Evolutionary conservation across 1,140 invertebrate genomes (phyloP), one percentile per base, ranked within the genome.

Genomic region (Saccostrea echinata): DNA sequence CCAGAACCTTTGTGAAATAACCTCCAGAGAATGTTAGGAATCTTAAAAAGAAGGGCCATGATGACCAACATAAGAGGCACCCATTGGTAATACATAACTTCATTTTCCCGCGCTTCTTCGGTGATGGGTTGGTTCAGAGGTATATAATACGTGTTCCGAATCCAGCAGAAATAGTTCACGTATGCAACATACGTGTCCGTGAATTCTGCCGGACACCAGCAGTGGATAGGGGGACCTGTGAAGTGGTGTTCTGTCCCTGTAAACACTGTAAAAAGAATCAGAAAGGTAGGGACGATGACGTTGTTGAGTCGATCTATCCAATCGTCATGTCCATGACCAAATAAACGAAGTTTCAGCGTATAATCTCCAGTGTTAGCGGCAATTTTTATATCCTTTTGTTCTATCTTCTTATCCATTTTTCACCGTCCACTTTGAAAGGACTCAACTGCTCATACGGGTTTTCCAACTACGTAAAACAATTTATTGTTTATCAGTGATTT

Each of bases 161-260:
- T 98, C 98, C 98, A 99, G 96, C 98, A 98, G 95, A 97, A 98
- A 64, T 98, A 97, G 95, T 98, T 98, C 92, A 98, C 96, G 85
- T 95, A 95, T 24, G 91, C 90, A 4, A 93, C 91, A 84, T 92
- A 90, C 4, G 93, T 61, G 35, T 88, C 89, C n/a, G 83, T 92
- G 84, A 94, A 94, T 57, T 93, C 91, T 0, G 91, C 91, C 43
- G 93, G 93, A 57, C 88, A 90, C 93, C 91, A 94, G 86, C 93
- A 94, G 85, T 95, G 91, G 24, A 96, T 96, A 0, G 95, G 68
- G 2, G 68, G 30, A 12, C 30, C 30, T 30, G 11, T 94, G 9
- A 94, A 93, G 13, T 94, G 93, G 11, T 76, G 27, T 16, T 30
- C 27, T 2, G 30, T 13, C 2, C 27, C 68, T 2, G 27, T 30